A percentile compares a stretch with the other conserved stretches of the same genome.
Evolutionary conservation across 2,113 vertebrate genomes (phyloP).

Genomic region (Mustela nigripes): DNA sequence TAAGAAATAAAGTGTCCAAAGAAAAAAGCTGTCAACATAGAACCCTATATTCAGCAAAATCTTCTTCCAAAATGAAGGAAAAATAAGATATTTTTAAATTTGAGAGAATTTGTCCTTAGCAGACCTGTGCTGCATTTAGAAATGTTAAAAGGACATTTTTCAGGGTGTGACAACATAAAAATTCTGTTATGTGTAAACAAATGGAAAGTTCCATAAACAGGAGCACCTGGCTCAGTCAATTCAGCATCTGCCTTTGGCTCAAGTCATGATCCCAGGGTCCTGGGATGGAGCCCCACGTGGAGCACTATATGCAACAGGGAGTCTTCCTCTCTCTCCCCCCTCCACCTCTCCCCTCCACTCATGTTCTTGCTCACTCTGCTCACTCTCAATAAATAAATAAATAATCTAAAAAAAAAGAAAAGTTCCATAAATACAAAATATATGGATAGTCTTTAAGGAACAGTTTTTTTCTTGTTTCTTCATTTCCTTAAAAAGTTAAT

Average conservation of each 20-base stretch:
- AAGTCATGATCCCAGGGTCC: no score
- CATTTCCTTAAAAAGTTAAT: not conserved
- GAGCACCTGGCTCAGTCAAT: no score
- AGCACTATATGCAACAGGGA: no score
- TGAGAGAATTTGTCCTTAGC: not conserved
- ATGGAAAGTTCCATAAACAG: not conserved
- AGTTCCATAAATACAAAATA: not conserved
- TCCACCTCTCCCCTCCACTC: no score
- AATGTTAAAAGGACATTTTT: not conserved
- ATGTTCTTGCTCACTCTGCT: no score
- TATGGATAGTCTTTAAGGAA: not conserved
- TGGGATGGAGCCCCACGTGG: no score
- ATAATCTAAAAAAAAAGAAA: no score
- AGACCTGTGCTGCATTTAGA: not conserved
- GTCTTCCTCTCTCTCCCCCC: no score
- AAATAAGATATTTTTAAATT: not conserved
- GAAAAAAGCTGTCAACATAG: not conserved
- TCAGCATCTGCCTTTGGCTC: no score
- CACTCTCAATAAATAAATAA: no score
- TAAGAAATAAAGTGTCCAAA: not conserved
- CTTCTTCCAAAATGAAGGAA: slow-evolving; percentile 35
- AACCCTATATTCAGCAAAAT: not conserved
- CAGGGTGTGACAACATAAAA: not conserved
- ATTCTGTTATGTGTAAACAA: not conserved
- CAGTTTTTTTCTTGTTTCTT: slow-evolving; percentile 24